Conservation (phyloP, 64 coral and sea anemone species). For the Acropora yongei region DNA sequence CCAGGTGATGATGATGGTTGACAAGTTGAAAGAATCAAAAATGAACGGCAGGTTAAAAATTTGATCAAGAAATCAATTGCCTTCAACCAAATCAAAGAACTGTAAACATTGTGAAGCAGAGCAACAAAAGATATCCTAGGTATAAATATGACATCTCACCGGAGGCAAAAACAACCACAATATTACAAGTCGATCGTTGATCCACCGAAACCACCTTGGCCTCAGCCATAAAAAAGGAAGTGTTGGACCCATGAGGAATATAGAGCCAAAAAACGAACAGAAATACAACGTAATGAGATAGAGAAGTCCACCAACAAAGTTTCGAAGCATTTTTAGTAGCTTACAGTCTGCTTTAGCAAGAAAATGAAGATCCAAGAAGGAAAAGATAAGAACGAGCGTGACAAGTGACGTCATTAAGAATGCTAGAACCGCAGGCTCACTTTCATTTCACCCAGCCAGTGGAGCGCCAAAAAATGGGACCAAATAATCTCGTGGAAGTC, state of each 20-base stretch:
- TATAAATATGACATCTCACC: conserved; percentile 28
- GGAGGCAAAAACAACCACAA: conserved; percentile 64
- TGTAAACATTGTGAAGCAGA: background rate
- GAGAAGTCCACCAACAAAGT: conserved; percentile 57
- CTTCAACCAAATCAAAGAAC: background rate
- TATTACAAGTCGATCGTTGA: conserved; percentile 36
- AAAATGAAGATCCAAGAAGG: background rate
- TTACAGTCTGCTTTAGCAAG: background rate
- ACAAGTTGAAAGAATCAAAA: background rate
- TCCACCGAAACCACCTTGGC: conserved; percentile 75
- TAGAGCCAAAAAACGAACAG: conserved; percentile 63
- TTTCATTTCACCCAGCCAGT: too few species aligned
- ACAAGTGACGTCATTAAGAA: background rate
- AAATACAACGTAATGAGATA: conserved; percentile 49
- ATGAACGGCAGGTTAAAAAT: background rate
- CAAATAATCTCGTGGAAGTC: too few species aligned
- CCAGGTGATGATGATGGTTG: background rate
- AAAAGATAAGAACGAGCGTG: background rate
- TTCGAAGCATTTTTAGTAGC: conserved; percentile 66
- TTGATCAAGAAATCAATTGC: background rate
- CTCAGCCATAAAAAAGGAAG: conserved; percentile 49
- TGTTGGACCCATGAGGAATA: conserved; percentile 72
- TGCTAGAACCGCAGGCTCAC: background rate
- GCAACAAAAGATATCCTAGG: background rate
- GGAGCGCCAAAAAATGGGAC: too few species aligned